Evolutionary conservation across 2,888 invertebrate genomes (phyloP).

Genomic region (Drosophila mimetica): DNA sequence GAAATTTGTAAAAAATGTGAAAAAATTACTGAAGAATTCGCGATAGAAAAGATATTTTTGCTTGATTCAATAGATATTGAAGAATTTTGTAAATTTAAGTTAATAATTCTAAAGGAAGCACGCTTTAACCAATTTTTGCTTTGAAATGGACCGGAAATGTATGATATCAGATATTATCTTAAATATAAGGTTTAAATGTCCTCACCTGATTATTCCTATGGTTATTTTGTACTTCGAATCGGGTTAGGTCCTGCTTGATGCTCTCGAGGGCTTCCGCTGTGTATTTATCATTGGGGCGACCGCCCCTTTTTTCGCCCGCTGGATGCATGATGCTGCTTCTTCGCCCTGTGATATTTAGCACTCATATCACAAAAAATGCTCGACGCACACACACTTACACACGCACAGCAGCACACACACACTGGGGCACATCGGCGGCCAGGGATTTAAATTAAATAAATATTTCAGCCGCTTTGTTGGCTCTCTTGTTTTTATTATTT

Average conservation of each 20-base stretch:
- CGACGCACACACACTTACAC: constrained; percentile 31
- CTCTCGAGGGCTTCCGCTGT: constrained; percentile 84
- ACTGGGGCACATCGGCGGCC: constrained; percentile 29
- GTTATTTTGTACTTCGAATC: constrained; percentile 84
- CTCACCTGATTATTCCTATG: constrained; percentile 82
- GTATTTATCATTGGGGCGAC: constrained; percentile 85
- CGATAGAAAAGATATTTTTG: not conserved
- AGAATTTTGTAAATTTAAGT: no score
- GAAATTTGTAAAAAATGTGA: no score
- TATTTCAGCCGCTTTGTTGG: constrained; percentile 25
- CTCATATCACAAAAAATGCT: constrained; percentile 83
- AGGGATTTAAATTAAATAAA: constrained; percentile 52
- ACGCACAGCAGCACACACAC: constrained; percentile 37
- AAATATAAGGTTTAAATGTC: no score
- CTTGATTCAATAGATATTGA: no score
- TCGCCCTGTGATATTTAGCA: constrained; percentile 82
- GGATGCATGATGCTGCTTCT: constrained; percentile 83
- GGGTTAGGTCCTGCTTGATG: constrained; percentile 84
- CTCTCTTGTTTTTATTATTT: constrained; percentile 19
- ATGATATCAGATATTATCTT: no score
- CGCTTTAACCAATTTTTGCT: no score
- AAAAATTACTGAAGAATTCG: not conserved
- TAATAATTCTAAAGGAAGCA: no score
- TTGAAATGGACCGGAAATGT: no score
- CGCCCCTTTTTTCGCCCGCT: constrained; percentile 85